phyloP scores from a whole-genome alignment of 2,113 vertebrate genomes.

The Anthoscopus minutus region DNA sequence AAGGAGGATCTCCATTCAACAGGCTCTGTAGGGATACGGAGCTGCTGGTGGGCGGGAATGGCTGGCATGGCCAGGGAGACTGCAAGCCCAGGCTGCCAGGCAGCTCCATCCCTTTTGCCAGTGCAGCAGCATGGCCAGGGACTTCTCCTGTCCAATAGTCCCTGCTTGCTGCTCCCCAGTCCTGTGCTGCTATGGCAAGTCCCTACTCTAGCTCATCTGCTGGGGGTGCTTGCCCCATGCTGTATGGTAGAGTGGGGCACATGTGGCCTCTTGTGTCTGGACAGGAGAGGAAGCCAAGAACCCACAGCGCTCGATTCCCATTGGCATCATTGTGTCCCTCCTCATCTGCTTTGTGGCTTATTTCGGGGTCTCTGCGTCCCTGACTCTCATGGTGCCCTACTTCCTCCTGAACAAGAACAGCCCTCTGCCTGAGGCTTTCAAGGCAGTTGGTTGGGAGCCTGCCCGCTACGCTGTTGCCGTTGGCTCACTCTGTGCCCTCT shows the following conservation, averaged over 20 bases:
- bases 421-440: slow-evolving; percentile 90
- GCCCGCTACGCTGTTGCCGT: slow-evolving; percentile 87
- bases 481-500: slow-evolving; percentile 93
- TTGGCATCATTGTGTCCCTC: slow-evolving; percentile 90
- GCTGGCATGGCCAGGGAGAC: fast-evolving
- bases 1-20: not conserved
- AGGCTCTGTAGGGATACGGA: not conserved
- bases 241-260: fast-evolving
- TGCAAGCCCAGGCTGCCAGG: not conserved
- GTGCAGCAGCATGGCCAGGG: fast-evolving
- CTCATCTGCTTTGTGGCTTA: slow-evolving; percentile 93
- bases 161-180: not conserved
- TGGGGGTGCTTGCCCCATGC: not conserved
- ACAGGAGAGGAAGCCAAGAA: slow-evolving; percentile 93
- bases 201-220: not conserved
- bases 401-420: slow-evolving; percentile 82
- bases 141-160: not conserved
- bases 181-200: not conserved
- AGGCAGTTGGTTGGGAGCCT: slow-evolving; percentile 79
- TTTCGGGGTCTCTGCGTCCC: slow-evolving; percentile 88
- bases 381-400: slow-evolving; percentile 97
- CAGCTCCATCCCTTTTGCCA: not conserved
- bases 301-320: slow-evolving; percentile 89
- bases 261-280: not conserved
- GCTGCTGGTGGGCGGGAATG: not conserved